Evolutionary conservation across 1,140 invertebrate genomes (phyloP).

Genomic region (Brachystomella parvula): DNA sequence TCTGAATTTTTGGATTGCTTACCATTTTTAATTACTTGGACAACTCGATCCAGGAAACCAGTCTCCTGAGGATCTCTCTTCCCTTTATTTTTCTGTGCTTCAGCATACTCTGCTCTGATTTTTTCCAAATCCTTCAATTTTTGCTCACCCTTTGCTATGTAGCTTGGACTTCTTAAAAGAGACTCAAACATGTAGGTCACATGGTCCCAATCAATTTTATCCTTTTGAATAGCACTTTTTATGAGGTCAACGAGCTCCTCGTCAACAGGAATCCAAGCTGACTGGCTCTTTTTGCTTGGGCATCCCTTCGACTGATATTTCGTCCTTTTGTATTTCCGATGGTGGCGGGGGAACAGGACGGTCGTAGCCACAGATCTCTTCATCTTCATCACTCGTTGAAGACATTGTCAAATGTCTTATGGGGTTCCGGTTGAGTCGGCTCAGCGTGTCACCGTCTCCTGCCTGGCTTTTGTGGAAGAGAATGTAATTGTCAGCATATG

Average conservation of each 20-base stretch:
- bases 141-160: neutral
- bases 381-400: slow-evolving; percentile 2
- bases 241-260: too few relatives aligned
- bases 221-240: too few relatives aligned
- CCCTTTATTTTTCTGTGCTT: neutral
- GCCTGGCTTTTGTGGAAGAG: neutral
- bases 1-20: too few relatives aligned
- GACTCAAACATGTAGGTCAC: too few relatives aligned
- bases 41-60: neutral
- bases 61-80: neutral
- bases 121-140: neutral
- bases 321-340: neutral
- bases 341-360: neutral
- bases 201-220: neutral
- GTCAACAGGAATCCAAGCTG: too few relatives aligned
- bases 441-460: neutral
- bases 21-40: neutral
- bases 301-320: too few relatives aligned
- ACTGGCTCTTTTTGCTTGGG: too few relatives aligned
- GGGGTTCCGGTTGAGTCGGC: neutral
- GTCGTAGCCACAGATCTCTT: neutral
- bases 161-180: neutral
- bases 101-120: neutral
- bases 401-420: neutral
- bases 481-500: neutral